Evolutionary conservation across 2,888 invertebrate species (phyloP).

Genomic region (Cosmia pyralina): DNA sequence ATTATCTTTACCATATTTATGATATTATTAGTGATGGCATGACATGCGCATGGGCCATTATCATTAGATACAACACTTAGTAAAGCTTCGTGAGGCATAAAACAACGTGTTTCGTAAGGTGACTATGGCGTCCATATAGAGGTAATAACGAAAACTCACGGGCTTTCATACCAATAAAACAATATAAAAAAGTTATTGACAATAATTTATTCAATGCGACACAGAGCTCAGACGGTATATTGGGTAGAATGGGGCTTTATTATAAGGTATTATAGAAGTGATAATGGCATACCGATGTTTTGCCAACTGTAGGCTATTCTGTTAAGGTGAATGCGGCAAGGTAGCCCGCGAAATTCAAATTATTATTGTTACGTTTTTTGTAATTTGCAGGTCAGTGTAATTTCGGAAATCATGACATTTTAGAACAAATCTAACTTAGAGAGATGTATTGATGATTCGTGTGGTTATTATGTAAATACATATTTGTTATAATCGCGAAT

Average conservation of each 20-base stretch:
- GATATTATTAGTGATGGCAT: slow-evolving; percentile 66
- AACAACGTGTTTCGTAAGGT: slow-evolving; percentile 74
- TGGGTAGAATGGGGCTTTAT: slow-evolving; percentile 16
- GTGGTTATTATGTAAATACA: no score
- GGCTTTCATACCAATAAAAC: slow-evolving; percentile 87
- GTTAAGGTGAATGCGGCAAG: no score
- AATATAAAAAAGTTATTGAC: slow-evolving; percentile 86
- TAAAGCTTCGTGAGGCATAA: slow-evolving; percentile 70
- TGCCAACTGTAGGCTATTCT: background rate
- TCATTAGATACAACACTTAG: slow-evolving; percentile 73
- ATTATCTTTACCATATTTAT: slow-evolving; percentile 66
- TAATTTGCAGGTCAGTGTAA: no score
- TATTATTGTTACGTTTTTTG: no score
- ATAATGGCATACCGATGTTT: slow-evolving; percentile 10
- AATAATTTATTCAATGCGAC: slow-evolving; percentile 82
- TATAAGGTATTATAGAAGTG: slow-evolving; percentile 3
- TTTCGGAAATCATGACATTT: no score
- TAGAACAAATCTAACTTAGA: no score
- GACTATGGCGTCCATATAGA: slow-evolving; percentile 72
- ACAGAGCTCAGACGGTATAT: slow-evolving; percentile 21
- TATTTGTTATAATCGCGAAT: no score
- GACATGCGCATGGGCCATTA: slow-evolving; percentile 68
- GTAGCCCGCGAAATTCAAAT: no score
- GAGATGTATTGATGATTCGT: no score
- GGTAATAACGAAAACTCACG: slow-evolving; percentile 80